These are phyloP conservation scores for Drosophila subquinaria DNA, from an alignment of 2,888 invertebrate species.

Conservation along the genomic window DNA sequence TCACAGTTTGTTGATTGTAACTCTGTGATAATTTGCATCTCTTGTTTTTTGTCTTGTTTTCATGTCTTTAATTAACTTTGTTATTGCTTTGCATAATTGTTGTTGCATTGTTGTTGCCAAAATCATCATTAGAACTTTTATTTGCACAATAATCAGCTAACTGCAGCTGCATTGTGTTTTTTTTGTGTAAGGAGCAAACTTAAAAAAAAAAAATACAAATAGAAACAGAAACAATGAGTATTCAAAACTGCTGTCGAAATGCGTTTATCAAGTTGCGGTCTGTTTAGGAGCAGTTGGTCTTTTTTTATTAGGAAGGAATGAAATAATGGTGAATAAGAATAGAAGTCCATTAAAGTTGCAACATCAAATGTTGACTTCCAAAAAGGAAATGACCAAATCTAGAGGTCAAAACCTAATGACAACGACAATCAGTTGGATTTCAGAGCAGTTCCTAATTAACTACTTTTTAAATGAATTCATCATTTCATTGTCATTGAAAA, in stretches of 20 bases:
- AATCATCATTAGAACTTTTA: constrained; percentile 79
- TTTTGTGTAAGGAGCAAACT: constrained; percentile 48
- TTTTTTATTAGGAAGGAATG: constrained; percentile 6
- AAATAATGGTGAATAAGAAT: constrained; percentile 20
- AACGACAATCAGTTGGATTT: neutral
- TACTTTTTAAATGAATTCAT: no score
- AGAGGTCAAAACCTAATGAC: neutral
- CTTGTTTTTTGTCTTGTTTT: constrained; percentile 32
- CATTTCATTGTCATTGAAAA: no score
- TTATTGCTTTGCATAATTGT: constrained; percentile 59
- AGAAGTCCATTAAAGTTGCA: neutral
- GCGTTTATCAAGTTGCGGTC: constrained; percentile 73
- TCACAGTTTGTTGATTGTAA: constrained; percentile 63
- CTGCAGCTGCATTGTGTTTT: constrained; percentile 61
- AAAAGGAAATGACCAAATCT: neutral
- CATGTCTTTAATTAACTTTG: constrained; percentile 52
- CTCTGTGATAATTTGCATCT: constrained; percentile 70
- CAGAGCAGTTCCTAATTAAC: no score
- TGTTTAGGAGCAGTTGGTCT: constrained; percentile 51
- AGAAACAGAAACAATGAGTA: constrained; percentile 52
- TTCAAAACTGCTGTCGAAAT: constrained; percentile 33
- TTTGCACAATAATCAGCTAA: constrained; percentile 74
- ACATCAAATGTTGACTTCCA: neutral
- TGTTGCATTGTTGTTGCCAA: constrained; percentile 71
- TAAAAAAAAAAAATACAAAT: constrained; percentile 5